Conservation (phyloP, 2,888 invertebrate species). For the Dorcus hopei region DNA sequence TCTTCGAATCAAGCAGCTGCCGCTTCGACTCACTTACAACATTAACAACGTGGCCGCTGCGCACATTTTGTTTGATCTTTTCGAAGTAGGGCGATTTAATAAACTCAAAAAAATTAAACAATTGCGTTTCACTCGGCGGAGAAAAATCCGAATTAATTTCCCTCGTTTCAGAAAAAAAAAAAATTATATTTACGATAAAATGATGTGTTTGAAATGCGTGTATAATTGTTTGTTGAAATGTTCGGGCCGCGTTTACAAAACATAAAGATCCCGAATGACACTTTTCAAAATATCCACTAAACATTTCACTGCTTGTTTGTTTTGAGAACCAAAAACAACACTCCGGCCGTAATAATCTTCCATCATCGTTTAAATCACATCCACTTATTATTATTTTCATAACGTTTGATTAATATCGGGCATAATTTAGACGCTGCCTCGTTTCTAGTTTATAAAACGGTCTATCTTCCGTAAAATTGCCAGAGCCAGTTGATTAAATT, state of each 20-base stretch:
- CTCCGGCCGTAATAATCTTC: constrained; percentile 8
- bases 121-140: neutral
- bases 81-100: no score
- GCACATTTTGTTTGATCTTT: no score
- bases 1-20: no score
- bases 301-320: constrained; percentile 44
- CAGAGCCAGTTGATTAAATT: no score
- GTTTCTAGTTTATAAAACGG: no score
- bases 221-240: constrained; percentile 47
- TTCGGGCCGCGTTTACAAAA: constrained; percentile 41
- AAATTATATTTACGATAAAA: constrained; percentile 42
- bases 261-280: constrained; percentile 50
- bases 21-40: no score
- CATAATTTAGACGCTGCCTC: no score
- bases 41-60: no score
- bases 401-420: no score
- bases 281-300: constrained; percentile 49
- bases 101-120: neutral
- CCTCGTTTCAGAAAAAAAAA: constrained; percentile 9
- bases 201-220: constrained; percentile 43
- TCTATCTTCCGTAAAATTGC: no score
- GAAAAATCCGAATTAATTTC: neutral
- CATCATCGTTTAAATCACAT: constrained; percentile 9
- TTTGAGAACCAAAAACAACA: constrained; percentile 35
- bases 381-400: neutral